Evolutionary conservation across 2,888 invertebrate species (phyloP).

Genomic region (Aporophyla nigra): DNA sequence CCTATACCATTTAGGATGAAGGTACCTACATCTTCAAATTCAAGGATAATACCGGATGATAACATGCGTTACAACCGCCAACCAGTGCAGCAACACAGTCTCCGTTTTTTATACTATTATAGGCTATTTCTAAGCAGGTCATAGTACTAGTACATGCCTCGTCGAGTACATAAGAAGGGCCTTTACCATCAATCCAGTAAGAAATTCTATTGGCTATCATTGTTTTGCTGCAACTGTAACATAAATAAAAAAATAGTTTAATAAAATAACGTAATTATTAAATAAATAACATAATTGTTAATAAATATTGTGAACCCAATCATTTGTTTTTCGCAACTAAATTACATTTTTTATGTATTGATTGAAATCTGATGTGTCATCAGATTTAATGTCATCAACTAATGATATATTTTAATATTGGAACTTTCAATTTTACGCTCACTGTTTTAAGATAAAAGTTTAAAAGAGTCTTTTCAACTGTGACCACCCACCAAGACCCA

Average conservation of each 20-base stretch:
- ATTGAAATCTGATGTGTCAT: no score
- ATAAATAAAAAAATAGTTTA: not conserved
- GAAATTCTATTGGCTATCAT: constrained; percentile 7
- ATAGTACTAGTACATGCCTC: constrained; percentile 74
- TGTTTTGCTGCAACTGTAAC: constrained; percentile 3
- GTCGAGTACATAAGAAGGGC: constrained; percentile 64
- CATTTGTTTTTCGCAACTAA: no score
- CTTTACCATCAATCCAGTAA: constrained; percentile 2
- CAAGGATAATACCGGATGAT: constrained; percentile 84
- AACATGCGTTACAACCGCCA: constrained; percentile 90
- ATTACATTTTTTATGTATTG: no score
- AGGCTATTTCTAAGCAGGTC: constrained; percentile 76
- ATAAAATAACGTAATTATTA: no score
- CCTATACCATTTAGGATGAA: not conserved
- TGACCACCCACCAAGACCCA: no score
- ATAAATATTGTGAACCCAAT: no score
- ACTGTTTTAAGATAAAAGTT: no score
- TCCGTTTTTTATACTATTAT: constrained; percentile 72
- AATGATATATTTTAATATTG: no score
- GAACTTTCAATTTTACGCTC: no score
- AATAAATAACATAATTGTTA: no score
- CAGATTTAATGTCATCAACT: no score
- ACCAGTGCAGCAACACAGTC: constrained; percentile 89
- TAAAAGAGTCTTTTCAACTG: no score
- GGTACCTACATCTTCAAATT: constrained; percentile 70